phyloP scores from a whole-genome alignment of 2,113 vertebrate genomes.

The Ailuropoda melanoleuca region DNA sequence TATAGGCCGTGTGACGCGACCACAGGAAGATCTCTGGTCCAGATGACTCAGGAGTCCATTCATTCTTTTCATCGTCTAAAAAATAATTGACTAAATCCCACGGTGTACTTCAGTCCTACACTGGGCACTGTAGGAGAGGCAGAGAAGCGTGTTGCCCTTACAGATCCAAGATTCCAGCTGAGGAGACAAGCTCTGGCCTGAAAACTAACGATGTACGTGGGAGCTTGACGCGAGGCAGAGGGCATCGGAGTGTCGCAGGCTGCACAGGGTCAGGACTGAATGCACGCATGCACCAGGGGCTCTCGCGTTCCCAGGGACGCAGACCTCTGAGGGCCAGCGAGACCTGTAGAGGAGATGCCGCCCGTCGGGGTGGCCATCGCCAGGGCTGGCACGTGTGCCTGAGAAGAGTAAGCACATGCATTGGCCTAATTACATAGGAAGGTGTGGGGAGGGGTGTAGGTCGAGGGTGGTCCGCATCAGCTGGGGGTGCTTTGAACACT shows the following conservation, averaged over 20 bases:
- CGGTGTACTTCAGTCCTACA: not conserved
- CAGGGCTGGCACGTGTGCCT: accelerated
- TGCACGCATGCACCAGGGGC: not conserved
- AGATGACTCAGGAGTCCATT: not conserved
- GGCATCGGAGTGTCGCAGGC: not conserved
- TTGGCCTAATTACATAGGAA: not conserved
- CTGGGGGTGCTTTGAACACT: not conserved
- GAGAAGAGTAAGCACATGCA: accelerated
- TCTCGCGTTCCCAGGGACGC: not conserved
- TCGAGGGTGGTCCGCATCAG: not conserved
- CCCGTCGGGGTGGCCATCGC: no score
- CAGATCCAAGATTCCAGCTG: not conserved
- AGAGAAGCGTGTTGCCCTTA: no score
- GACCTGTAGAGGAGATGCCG: not conserved
- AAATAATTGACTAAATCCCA: not conserved
- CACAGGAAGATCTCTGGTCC: not conserved
- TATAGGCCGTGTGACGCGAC: no score
- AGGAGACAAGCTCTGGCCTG: not conserved
- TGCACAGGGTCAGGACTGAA: not conserved
- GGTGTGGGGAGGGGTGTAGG: not conserved
- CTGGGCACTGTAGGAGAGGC: not conserved
- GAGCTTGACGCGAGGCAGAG: no score
- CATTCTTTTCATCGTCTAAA: not conserved
- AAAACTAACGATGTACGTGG: not conserved
- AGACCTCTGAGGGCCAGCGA: not conserved